A percentile compares a stretch with the other conserved stretches of the same genome.
These are phyloP conservation scores for Thamnophis sirtalis DNA, from an alignment of 2,113 vertebrate genomes.

Conservation along the genomic window DNA sequence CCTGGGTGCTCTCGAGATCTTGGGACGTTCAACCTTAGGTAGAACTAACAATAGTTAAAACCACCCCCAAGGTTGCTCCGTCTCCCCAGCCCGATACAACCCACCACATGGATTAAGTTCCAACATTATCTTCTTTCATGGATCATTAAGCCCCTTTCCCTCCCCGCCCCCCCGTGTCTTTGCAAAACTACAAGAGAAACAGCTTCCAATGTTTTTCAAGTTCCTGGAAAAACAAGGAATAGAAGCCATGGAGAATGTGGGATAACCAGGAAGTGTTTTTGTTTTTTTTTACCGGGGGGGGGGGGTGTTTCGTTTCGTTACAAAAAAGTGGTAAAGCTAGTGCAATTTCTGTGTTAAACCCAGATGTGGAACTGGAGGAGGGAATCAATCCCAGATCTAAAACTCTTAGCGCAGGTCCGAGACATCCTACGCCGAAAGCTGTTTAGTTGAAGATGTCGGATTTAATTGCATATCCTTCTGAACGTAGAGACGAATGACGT, in stretches of 20 bases:
- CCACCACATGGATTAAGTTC: not conserved
- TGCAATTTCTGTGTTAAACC: constrained; percentile 10
- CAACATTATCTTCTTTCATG: too few species aligned
- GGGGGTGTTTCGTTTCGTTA: not conserved
- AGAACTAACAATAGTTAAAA: not conserved
- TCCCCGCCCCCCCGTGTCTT: not conserved
- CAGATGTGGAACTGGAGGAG: not conserved
- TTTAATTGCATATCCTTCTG: not conserved
- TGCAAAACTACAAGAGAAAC: not conserved
- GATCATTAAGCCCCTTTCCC: not conserved
- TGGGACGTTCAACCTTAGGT: too few species aligned
- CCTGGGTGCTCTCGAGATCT: not conserved
- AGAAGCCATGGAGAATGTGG: not conserved
- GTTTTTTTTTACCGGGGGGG: not conserved
- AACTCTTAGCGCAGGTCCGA: not conserved
- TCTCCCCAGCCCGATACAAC: not conserved
- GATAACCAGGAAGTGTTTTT: not conserved
- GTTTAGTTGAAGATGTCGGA: not conserved
- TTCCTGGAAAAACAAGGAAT: not conserved
- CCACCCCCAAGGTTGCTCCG: not conserved
- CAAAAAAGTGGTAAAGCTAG: not conserved
- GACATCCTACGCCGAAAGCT: not conserved
- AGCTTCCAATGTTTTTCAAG: not conserved
- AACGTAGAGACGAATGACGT: not conserved
- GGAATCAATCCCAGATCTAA: not conserved